Conservation (phyloP, 2,888 invertebrate genomes). For the Agrilus cyanescens region DNA sequence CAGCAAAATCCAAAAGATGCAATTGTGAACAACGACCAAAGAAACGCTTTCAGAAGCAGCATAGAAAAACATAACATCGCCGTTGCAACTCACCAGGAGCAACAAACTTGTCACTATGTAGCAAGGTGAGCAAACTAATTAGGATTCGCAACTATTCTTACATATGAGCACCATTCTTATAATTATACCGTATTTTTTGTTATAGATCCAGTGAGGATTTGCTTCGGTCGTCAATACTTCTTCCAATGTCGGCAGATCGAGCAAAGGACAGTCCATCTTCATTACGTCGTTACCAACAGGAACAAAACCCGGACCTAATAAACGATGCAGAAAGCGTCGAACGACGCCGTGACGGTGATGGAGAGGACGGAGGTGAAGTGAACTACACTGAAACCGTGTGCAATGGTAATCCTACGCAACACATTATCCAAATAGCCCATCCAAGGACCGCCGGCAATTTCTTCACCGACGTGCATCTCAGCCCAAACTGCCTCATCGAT, state of each 20-base stretch:
- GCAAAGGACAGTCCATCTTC: slow-evolving; percentile 42
- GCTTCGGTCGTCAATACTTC: slow-evolving; percentile 23
- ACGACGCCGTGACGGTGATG: slow-evolving; percentile 32
- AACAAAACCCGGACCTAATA: slow-evolving; percentile 70
- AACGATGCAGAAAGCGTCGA: slow-evolving; percentile 60
- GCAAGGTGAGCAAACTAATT: slow-evolving; percentile 21
- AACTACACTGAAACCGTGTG: slow-evolving; percentile 21
- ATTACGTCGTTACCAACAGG: slow-evolving; percentile 40
- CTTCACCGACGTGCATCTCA: slow-evolving; percentile 11
- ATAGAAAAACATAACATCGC: too few relatives aligned
- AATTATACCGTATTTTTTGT: too few relatives aligned
- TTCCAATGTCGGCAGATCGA: slow-evolving; percentile 33
- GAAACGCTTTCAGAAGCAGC: too few relatives aligned
- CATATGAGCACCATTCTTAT: too few relatives aligned
- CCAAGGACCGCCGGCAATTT: slow-evolving; percentile 44
- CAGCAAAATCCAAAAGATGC: slow-evolving; percentile 22
- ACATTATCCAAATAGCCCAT: slow-evolving; percentile 12
- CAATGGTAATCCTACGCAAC: slow-evolving; percentile 30
- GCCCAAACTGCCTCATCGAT: slow-evolving; percentile 26
- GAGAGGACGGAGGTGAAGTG: slow-evolving; percentile 24
- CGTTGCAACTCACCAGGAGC: slow-evolving; percentile 17
- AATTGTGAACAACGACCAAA: too few relatives aligned
- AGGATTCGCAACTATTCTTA: too few relatives aligned
- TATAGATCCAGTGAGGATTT: slow-evolving; percentile 25
- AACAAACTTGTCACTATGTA: slow-evolving; percentile 20